phyloP scores from a whole-genome alignment of 2,888 invertebrate genomes.

The Adelognathus sp. region DNA sequence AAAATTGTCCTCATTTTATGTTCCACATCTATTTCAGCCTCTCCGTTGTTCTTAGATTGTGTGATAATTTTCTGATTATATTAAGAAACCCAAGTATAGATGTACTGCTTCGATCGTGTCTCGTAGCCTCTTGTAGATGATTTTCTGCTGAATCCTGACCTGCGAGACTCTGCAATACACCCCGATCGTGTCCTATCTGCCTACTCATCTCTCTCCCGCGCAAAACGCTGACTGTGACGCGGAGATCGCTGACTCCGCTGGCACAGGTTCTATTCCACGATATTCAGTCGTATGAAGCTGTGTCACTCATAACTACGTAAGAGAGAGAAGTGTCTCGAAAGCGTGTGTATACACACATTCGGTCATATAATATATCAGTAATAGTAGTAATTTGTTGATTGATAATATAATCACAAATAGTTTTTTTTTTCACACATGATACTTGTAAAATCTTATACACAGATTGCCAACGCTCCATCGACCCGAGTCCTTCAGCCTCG shows the following conservation, averaged over 20 bases:
- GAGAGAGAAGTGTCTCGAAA: not conserved
- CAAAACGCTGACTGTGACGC: constrained; percentile 44
- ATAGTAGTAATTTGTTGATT: too few relatives aligned
- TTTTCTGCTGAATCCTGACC: constrained; percentile 33
- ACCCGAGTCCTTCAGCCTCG: too few relatives aligned
- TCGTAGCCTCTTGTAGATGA: not conserved
- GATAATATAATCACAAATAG: too few relatives aligned
- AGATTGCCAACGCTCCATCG: too few relatives aligned
- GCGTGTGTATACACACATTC: too few relatives aligned
- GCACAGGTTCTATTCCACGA: not conserved
- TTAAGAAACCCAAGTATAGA: not conserved
- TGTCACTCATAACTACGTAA: not conserved
- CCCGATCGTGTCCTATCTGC: constrained; percentile 56
- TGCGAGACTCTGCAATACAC: constrained; percentile 13
- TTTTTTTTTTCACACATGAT: too few relatives aligned
- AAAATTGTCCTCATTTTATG: too few relatives aligned
- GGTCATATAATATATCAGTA: too few relatives aligned
- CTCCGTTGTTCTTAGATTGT: not conserved
- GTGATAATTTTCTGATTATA: not conserved
- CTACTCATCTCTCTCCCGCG: constrained; percentile 27
- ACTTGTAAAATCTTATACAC: too few relatives aligned
- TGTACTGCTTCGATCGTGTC: not conserved
- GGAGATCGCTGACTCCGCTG: constrained; percentile 28
- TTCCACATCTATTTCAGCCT: too few relatives aligned
- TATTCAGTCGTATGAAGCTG: not conserved